Conservation (phyloP, 2,888 invertebrate species). For the Melanotus villosus region DNA sequence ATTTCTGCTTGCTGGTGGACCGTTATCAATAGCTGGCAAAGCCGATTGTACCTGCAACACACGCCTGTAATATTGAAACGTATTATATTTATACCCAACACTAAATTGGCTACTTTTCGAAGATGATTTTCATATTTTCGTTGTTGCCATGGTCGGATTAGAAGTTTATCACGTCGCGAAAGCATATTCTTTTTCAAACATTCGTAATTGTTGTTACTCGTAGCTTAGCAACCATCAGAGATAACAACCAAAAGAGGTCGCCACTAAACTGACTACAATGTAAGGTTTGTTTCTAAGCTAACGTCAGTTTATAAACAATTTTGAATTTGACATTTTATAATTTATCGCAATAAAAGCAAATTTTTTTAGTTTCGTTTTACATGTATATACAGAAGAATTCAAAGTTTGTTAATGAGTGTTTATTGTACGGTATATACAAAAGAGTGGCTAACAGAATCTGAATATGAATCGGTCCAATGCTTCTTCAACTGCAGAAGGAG, state of each 20-base stretch:
- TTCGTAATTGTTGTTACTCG: neutral
- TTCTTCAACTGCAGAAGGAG: slow-evolving; percentile 39
- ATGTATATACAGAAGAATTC: neutral
- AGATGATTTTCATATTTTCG: slow-evolving; percentile 79
- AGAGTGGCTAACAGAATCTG: neutral
- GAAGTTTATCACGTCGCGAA: slow-evolving; percentile 79
- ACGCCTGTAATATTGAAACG: no score
- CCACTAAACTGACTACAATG: no score
- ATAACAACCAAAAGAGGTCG: neutral
- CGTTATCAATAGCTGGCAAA: slow-evolving; percentile 77
- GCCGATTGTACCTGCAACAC: slow-evolving; percentile 74
- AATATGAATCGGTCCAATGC: slow-evolving; percentile 50
- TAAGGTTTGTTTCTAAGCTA: slow-evolving; percentile 8
- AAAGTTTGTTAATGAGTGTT: neutral
- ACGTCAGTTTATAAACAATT: slow-evolving; percentile 37
- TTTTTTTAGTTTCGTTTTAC: slow-evolving; percentile 24
- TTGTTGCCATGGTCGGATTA: slow-evolving; percentile 80
- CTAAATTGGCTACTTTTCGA: slow-evolving; percentile 71
- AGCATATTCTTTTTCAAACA: slow-evolving; percentile 69
- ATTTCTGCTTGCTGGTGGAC: slow-evolving; percentile 74
- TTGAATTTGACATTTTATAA: slow-evolving; percentile 35
- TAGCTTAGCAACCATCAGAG: slow-evolving; percentile 26
- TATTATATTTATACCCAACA: neutral
- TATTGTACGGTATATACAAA: neutral
- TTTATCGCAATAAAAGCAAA: slow-evolving; percentile 7